phyloP scores from a whole-genome alignment of 2,797 vertebrate species.

The Lepilemur septentrionalis region DNA sequence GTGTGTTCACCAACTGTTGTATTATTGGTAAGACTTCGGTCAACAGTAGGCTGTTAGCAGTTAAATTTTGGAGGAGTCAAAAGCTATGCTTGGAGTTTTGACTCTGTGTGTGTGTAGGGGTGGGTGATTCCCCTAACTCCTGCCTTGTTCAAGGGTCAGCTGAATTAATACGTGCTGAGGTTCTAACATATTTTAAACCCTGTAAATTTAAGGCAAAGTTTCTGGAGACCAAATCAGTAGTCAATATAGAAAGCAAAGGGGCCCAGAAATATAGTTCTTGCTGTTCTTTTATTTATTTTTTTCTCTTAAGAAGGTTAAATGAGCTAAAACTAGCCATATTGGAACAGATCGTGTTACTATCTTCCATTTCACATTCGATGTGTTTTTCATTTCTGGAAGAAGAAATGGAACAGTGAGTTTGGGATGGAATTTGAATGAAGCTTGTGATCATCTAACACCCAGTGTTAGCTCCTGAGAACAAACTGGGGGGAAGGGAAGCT shows the following conservation, averaged over 20 bases:
- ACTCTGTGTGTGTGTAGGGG: not conserved
- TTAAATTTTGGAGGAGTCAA: not conserved
- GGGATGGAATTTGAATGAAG: not conserved
- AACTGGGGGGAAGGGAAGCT: too few relatives aligned
- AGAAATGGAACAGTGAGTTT: not conserved
- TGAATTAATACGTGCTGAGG: not conserved
- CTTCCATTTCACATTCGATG: not conserved
- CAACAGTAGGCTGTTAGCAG: not conserved
- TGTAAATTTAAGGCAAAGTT: not conserved
- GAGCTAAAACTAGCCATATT: not conserved
- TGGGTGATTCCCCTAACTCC: too few relatives aligned
- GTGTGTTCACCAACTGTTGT: not conserved
- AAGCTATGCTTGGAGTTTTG: not conserved
- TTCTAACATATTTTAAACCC: not conserved
- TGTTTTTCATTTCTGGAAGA: not conserved
- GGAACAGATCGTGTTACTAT: not conserved
- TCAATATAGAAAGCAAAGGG: not conserved
- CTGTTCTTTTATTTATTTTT: not conserved
- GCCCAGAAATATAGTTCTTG: not conserved
- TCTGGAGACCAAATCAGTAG: not conserved
- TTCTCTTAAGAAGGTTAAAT: not conserved
- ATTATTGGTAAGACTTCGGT: not conserved
- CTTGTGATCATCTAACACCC: accelerated
- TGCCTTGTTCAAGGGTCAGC: not conserved
- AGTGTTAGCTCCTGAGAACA: accelerated